Base-by-base conservation (phyloP, 2,888 invertebrate genomes). In the Sturmia bella region DNA sequence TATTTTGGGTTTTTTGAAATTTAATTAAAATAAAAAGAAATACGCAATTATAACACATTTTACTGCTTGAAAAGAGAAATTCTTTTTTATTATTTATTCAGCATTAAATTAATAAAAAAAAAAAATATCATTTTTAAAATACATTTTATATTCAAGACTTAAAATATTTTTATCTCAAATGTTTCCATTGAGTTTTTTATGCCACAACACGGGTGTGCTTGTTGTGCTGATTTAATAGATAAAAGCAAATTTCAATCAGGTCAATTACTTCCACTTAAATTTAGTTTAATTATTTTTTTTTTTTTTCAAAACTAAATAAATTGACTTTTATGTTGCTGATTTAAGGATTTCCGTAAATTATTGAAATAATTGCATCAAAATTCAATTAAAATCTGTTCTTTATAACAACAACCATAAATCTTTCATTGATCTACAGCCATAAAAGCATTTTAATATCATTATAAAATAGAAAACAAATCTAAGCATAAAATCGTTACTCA, bases 361-460 rank as follows among this genome's bases (percentile, higher is more conserved):
- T 59, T 59, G 15, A 2, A 17, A 24, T 24, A 52, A 37, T 50
- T 24, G 19, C 41, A 76, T 61, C 41, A 17, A 37, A 76, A 56
- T 54, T 69, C 27, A 54, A 63, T 69, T 61, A 68, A 50, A 52
- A 21, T 32, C 27, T 59, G 32, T 66, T 45, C 21, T 41, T 63
- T 17, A 9, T 4, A 24, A 37, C 13, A 39, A 59, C 37, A 7
- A 64, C 54, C 56, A 43, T 32, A 43, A 61, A 21, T 61, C n/a
- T 52, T 39, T 59, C 19, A 43, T 32, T 32, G 3, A 52, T 52
- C 17, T n/a, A 39, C 45, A 56, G 32, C 63, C 32, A 63, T 54
- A 21, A n/a, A 45, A 52, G 27, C 13, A 21, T 37, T 74, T 64
- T 12, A n/a, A 27, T 24, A 45, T 43, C 19, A 32, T 69, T 19